phyloP scores from a whole-genome alignment of 2,888 invertebrate species.

The Apodemia mormo region DNA sequence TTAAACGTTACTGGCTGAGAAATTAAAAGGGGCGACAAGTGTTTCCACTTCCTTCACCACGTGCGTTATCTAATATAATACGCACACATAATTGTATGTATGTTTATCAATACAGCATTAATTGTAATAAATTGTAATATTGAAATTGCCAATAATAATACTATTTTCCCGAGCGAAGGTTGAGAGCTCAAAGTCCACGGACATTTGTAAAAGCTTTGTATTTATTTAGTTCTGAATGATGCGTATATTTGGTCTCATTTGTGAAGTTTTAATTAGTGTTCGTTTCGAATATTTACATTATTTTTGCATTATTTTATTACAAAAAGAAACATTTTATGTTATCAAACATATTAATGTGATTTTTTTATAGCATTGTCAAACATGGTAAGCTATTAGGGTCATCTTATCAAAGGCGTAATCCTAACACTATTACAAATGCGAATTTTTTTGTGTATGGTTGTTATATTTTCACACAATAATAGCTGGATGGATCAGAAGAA shows the following conservation, averaged over 20 bases:
- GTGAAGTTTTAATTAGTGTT: background rate
- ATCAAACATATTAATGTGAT: too few species aligned
- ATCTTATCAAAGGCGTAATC: too few species aligned
- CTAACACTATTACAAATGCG: too few species aligned
- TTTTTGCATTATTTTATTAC: too few species aligned
- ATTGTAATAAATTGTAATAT: background rate
- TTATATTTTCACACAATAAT: too few species aligned
- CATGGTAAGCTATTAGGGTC: too few species aligned
- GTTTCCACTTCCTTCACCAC: background rate
- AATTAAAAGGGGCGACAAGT: background rate
- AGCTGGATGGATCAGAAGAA: too few species aligned
- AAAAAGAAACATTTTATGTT: background rate
- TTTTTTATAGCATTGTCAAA: too few species aligned
- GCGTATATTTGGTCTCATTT: background rate
- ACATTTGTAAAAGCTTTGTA: background rate
- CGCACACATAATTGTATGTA: background rate
- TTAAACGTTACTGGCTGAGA: background rate
- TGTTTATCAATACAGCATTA: too few species aligned
- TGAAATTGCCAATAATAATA: background rate
- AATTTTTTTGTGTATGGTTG: background rate
- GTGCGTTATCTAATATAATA: background rate
- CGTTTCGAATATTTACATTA: too few species aligned
- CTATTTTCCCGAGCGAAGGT: background rate
- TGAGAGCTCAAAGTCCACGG: conserved; percentile 9
- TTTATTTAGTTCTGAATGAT: background rate